phyloP scores from a whole-genome alignment of 2,888 invertebrate species.

The Polymixis lichenea region DNA sequence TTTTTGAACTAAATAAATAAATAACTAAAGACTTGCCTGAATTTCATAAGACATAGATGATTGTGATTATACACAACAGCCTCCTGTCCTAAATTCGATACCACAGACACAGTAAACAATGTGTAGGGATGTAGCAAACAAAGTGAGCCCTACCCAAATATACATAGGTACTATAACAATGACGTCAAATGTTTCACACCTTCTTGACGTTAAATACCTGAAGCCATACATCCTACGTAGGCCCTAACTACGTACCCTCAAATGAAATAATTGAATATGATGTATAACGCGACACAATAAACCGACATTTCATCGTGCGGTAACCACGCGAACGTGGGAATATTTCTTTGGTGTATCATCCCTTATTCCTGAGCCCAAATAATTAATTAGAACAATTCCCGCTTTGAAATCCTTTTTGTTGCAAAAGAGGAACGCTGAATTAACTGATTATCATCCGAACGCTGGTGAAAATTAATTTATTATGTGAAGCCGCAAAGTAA shows the following conservation, averaged over 20 bases:
- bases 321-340: conserved; percentile 48
- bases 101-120: conserved; percentile 10
- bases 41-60: neutral
- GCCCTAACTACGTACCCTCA: too few species aligned
- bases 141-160: conserved; percentile 13
- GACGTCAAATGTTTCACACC: conserved; percentile 24
- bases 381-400: conserved; percentile 71
- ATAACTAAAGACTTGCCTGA: neutral
- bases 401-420: conserved; percentile 69
- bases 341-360: conserved; percentile 54
- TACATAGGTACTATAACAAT: conserved; percentile 2
- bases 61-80: neutral
- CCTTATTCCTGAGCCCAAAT: conserved; percentile 66
- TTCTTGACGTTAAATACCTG: conserved; percentile 40
- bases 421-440: conserved; percentile 72
- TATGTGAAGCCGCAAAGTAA: conserved; percentile 83
- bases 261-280: conserved; percentile 48
- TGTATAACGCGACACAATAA: conserved; percentile 45
- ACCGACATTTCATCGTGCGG: conserved; percentile 45
- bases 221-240: conserved; percentile 22
- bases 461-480: conserved; percentile 80
- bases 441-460: conserved; percentile 78
- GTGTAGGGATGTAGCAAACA: conserved; percentile 11
- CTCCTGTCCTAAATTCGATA: conserved; percentile 8
- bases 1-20: too few species aligned